A percentile compares a stretch with the other conserved stretches of the same genome.
phyloP scores from a whole-genome alignment of 2,113 vertebrate genomes.

The Mastomys coucha region DNA sequence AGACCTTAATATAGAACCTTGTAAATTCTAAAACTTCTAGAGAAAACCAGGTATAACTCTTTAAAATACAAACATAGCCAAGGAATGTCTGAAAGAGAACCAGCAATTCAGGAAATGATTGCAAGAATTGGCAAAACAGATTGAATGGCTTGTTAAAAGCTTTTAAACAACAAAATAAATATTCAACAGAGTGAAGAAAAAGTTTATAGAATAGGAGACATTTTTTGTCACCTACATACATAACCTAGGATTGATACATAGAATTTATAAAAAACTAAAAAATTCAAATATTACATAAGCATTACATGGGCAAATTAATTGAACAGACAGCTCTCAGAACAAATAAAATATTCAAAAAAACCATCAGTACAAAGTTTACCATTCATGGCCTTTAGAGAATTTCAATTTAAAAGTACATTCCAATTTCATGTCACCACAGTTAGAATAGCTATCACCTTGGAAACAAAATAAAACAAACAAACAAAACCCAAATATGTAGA shows the following conservation, averaged over 20 bases:
- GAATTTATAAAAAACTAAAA: not conserved
- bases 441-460: not conserved
- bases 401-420: not conserved
- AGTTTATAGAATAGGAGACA: not conserved
- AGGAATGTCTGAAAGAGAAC: not conserved
- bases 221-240: not conserved
- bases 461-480: not conserved
- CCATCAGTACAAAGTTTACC: not conserved
- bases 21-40: not conserved
- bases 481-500: not conserved
- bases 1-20: not conserved
- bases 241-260: not conserved
- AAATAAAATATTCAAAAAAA: not conserved
- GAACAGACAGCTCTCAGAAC: not conserved
- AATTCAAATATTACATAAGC: not conserved
- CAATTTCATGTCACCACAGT: not conserved
- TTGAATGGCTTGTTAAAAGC: not conserved
- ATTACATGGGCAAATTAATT: not conserved
- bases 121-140: not conserved
- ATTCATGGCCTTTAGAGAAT: not conserved
- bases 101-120: not conserved
- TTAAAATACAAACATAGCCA: not conserved
- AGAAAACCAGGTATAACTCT: not conserved
- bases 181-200: not conserved
- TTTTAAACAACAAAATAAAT: not conserved